These are phyloP conservation scores for Ceriagrion tenellum DNA, from an alignment of 2,888 invertebrate genomes.

Conservation along the genomic window DNA sequence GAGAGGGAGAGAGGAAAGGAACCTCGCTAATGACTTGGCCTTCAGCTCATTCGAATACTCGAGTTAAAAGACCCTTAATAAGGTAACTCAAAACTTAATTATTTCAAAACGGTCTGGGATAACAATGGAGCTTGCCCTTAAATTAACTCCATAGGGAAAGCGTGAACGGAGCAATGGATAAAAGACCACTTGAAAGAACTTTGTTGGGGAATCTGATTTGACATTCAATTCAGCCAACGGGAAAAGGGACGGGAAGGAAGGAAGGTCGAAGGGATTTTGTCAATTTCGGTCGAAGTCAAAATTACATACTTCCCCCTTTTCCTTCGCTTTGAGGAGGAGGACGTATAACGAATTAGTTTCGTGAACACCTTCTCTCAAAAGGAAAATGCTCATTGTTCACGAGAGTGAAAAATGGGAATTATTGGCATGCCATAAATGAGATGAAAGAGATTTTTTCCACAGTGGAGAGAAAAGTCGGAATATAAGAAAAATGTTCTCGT, in stretches of 20 bases:
- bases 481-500: too few relatives aligned
- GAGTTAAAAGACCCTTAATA: background rate
- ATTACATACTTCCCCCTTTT: background rate
- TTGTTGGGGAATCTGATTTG: constrained; percentile 25
- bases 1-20: background rate
- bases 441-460: background rate
- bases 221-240: background rate
- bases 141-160: background rate
- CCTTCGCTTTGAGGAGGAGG: background rate
- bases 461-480: too few relatives aligned
- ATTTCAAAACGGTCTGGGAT: background rate
- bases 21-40: constrained; percentile 25
- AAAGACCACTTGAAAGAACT: background rate
- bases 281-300: background rate
- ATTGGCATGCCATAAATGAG: background rate
- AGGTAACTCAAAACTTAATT: constrained; percentile 27
- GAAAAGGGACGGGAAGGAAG: background rate
- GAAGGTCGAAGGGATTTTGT: background rate
- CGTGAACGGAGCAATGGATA: constrained; percentile 6
- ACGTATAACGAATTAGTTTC: background rate
- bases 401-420: background rate
- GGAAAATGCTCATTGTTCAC: background rate
- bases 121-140: constrained; percentile 11
- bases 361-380: background rate
- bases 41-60: background rate